phyloP scores from a whole-genome alignment of 2,797 vertebrate genomes.

The Chlorospingus flavigularis region DNA sequence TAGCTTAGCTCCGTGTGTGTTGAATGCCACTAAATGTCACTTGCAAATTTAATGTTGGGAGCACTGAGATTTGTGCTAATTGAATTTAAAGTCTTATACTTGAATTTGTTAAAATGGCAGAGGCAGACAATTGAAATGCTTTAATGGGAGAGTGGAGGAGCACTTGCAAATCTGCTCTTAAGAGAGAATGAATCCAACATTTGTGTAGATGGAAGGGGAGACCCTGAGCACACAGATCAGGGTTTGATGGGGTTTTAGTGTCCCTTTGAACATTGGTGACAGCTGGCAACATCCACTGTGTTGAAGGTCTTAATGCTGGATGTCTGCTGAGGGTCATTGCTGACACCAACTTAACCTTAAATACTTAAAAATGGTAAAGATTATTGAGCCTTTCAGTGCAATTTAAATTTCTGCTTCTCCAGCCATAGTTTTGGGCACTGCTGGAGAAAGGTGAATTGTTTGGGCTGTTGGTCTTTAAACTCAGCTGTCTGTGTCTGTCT shows the following conservation, averaged over 20 bases:
- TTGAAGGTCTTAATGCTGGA: background rate
- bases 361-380: background rate
- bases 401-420: background rate
- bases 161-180: background rate
- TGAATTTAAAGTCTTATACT: constrained; percentile 16
- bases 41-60: constrained; percentile 19
- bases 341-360: background rate
- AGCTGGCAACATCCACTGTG: background rate
- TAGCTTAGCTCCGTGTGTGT: background rate
- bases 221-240: background rate
- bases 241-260: background rate
- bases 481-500: background rate
- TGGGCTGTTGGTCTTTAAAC: background rate
- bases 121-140: background rate
- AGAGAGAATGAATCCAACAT: background rate
- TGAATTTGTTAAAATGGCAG: constrained; percentile 11
- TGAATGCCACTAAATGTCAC: constrained; percentile 22
- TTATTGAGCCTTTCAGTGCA: background rate
- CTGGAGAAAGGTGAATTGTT: background rate
- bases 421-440: background rate
- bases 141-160: background rate
- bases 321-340: background rate
- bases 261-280: background rate
- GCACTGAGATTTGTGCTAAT: constrained; percentile 5
- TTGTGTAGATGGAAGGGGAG: background rate